Conservation (phyloP, 2,888 invertebrate species). For the Chrysolina oricalcia region DNA sequence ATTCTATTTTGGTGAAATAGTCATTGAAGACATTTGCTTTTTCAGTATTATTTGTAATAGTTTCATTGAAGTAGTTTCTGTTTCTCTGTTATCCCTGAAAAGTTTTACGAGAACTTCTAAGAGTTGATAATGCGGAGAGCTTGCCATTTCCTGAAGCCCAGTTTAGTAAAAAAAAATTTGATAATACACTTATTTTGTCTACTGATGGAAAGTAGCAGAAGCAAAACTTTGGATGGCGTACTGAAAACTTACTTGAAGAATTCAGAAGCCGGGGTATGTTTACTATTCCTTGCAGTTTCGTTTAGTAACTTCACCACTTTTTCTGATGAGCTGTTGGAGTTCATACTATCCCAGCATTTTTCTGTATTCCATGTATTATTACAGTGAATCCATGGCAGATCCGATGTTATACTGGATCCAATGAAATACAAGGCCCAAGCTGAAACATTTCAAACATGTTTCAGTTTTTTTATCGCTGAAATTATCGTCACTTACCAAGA, state of each 20-base stretch:
- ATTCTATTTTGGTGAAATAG: too few species aligned
- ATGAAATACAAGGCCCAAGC: slow-evolving; percentile 88
- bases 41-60: too few species aligned
- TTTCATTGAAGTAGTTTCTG: too few species aligned
- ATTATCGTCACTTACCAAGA: slow-evolving; percentile 75
- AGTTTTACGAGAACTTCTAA: too few species aligned
- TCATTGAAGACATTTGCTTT: too few species aligned
- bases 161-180: too few species aligned
- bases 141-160: too few species aligned
- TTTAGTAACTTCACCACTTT: slow-evolving; percentile 65
- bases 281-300: slow-evolving; percentile 70
- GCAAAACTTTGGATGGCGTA: too few species aligned
- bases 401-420: slow-evolving; percentile 78
- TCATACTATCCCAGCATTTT: slow-evolving; percentile 77
- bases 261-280: slow-evolving; percentile 83
- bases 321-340: slow-evolving; percentile 60
- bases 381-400: slow-evolving; percentile 88
- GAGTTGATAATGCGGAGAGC: too few species aligned
- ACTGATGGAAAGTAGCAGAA: too few species aligned
- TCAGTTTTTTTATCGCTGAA: slow-evolving; percentile 1
- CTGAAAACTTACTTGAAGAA: slow-evolving; percentile 81
- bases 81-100: too few species aligned
- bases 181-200: too few species aligned
- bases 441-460: slow-evolving; percentile 49
- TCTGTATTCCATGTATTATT: slow-evolving; percentile 88